These are phyloP conservation scores for Doris montereyensis DNA, from an alignment of 2,888 invertebrate genomes.

Conservation along the genomic window DNA sequence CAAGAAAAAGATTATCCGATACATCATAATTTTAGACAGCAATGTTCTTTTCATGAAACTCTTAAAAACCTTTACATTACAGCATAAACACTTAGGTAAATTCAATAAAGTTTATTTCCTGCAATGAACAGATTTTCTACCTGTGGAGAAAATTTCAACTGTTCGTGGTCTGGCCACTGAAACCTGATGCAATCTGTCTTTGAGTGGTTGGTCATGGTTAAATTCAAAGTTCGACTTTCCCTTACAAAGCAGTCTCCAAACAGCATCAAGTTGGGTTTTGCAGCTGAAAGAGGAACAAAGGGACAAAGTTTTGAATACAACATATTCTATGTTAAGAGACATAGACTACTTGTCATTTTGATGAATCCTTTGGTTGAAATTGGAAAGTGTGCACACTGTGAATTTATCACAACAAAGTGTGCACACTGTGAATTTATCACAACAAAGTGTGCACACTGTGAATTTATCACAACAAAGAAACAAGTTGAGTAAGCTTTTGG, in stretches of 20 bases:
- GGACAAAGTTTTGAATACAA: not conserved
- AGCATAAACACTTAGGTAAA: no score
- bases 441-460: no score
- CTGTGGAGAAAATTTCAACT: conserved; percentile 75
- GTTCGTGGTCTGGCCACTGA: conserved; percentile 68
- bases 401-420: no score
- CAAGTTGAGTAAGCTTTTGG: no score
- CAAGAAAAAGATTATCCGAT: no score
- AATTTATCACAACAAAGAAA: not conserved
- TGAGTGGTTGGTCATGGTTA: conserved; percentile 71
- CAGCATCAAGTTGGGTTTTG: conserved; percentile 69
- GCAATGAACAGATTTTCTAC: no score
- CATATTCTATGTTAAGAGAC: not conserved
- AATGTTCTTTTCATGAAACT: no score
- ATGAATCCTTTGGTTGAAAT: not conserved
- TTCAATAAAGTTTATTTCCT: no score
- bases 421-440: no score
- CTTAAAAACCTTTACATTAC: no score
- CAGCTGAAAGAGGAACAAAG: conserved; percentile 59
- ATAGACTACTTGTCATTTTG: not conserved
- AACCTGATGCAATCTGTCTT: conserved; percentile 67
- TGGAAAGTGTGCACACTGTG: no score
- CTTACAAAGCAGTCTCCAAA: conserved; percentile 72
- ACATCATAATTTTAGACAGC: no score
- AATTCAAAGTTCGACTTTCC: conserved; percentile 66